phyloP scores from a whole-genome alignment of 2,113 vertebrate species.

The Plecturocebus donacophilus region DNA sequence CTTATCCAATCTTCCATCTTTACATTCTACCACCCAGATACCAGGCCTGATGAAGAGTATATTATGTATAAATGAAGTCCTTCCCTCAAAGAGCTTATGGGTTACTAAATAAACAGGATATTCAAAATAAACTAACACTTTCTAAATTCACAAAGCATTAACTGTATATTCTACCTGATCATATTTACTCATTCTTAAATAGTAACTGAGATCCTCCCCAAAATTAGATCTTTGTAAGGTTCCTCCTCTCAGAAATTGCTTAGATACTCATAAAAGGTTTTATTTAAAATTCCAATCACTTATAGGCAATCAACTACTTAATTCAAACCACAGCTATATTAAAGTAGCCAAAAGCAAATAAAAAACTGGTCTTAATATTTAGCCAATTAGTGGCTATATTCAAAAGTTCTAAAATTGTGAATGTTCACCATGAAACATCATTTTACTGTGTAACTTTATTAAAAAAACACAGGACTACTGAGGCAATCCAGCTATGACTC shows the following conservation, averaged over 20 bases:
- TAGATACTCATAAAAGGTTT: background rate
- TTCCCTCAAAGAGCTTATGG: background rate
- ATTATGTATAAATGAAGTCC: background rate
- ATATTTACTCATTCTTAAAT: background rate
- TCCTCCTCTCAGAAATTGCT: background rate
- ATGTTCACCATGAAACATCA: background rate
- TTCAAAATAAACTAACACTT: background rate
- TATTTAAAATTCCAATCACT: background rate
- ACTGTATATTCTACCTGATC: background rate
- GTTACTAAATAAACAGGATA: background rate
- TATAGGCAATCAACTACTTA: background rate
- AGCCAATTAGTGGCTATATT: background rate
- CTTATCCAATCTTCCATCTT: background rate
- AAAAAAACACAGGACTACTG: background rate
- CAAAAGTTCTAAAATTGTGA: background rate
- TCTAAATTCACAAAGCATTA: background rate
- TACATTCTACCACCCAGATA: background rate
- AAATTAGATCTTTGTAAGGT: background rate
- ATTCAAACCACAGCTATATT: background rate
- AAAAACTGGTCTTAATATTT: background rate
- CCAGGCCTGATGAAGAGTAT: background rate
- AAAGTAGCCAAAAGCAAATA: background rate
- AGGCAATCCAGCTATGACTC: background rate
- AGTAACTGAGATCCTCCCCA: background rate
- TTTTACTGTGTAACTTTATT: background rate